Conservation (phyloP, 2,113 vertebrate genomes). For the Baryphthengus martii region DNA sequence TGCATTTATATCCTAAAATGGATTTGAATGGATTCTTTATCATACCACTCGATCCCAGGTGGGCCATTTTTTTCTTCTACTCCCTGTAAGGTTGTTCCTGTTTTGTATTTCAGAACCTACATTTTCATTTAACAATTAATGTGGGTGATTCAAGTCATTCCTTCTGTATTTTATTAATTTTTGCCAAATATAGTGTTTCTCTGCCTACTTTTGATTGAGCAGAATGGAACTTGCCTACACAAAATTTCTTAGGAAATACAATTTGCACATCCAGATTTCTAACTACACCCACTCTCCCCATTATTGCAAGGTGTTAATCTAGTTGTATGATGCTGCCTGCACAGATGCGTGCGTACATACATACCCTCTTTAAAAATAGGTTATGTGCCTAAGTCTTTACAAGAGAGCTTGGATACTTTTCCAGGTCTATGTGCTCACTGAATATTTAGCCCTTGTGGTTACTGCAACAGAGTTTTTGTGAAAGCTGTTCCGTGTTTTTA, state of each 20-base stretch:
- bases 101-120: constrained; percentile 21
- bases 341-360: constrained; percentile 14
- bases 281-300: constrained; percentile 46
- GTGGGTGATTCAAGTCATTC: constrained; percentile 44
- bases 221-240: constrained; percentile 60
- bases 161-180: constrained; percentile 58
- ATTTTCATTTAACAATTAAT: constrained; percentile 47
- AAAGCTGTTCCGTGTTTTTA: background rate
- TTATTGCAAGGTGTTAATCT: constrained; percentile 60
- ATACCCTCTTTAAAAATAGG: constrained; percentile 16
- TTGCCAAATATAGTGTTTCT: constrained; percentile 63
- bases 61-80: background rate
- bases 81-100: background rate
- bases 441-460: constrained; percentile 7
- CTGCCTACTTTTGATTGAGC: constrained; percentile 54
- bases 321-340: constrained; percentile 34
- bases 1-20: background rate
- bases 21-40: background rate
- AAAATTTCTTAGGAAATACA: constrained; percentile 64
- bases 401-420: background rate
- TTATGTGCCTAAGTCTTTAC: background rate
- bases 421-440: background rate
- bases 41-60: background rate
- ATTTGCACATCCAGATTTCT: constrained; percentile 64
- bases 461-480: background rate